phyloP scores from a whole-genome alignment of 2,888 invertebrate species.

The Eledone cirrhosa region DNA sequence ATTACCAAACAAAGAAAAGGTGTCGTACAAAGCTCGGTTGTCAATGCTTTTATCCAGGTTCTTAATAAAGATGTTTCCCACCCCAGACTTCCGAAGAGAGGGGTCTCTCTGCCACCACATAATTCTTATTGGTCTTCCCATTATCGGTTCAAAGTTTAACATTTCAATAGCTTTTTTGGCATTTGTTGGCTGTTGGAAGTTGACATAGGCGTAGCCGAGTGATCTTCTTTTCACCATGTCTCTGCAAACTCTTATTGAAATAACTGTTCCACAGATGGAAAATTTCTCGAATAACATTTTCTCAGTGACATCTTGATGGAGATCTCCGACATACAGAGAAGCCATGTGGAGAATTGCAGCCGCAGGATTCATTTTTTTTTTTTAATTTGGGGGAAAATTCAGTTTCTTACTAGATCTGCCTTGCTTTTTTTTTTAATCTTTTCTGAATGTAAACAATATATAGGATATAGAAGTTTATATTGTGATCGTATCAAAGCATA shows the following conservation, averaged over 20 bases:
- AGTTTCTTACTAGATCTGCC: no score
- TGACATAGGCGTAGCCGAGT: slow-evolving; percentile 98
- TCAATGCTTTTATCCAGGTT: slow-evolving; percentile 95
- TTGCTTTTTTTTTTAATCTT: no score
- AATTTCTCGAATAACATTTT: slow-evolving; percentile 98
- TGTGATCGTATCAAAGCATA: no score
- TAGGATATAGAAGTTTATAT: no score
- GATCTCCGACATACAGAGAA: slow-evolving; percentile 96
- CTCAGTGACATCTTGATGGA: slow-evolving; percentile 96
- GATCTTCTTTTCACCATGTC: slow-evolving; percentile 96
- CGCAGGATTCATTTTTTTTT: slow-evolving; percentile 39
- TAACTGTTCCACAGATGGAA: slow-evolving; percentile 94
- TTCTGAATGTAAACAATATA: no score
- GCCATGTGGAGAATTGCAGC: slow-evolving; percentile 69
- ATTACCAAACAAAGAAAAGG: slow-evolving; percentile 97
- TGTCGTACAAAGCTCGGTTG: slow-evolving; percentile 98
- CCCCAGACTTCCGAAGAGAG: slow-evolving; percentile 94
- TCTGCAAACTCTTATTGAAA: slow-evolving; percentile 97
- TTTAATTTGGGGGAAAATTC: no score
- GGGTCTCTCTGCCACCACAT: slow-evolving; percentile 99
- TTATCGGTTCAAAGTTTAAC: slow-evolving; percentile 98
- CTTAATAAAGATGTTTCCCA: slow-evolving; percentile 98
- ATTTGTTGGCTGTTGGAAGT: slow-evolving; percentile 98
- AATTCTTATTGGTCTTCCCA: slow-evolving; percentile 95
- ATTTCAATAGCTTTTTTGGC: slow-evolving; percentile 98